Evolutionary conservation across 2,113 vertebrate species (phyloP).

Genomic region (Capricornis sumatraensis): DNA sequence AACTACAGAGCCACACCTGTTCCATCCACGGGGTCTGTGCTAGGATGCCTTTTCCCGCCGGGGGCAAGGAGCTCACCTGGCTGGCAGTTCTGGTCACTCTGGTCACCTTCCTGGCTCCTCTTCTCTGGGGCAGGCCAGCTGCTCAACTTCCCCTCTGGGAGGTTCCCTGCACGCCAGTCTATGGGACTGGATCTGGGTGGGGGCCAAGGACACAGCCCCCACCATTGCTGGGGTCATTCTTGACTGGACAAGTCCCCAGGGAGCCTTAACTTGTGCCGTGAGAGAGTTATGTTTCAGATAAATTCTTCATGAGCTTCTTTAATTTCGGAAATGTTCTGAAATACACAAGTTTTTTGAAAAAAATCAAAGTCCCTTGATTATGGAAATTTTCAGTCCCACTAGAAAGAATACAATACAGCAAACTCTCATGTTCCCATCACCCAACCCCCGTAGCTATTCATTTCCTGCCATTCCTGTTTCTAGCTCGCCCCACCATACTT

Average conservation of each 20-base stretch:
- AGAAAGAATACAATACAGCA: neutral
- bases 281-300: neutral
- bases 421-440: neutral
- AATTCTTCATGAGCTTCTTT: neutral
- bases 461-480: neutral
- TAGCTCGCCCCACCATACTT: neutral
- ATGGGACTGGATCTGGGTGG: neutral
- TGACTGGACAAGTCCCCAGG: neutral
- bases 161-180: neutral
- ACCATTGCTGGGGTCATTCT: neutral
- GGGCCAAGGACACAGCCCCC: neutral
- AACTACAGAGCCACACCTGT: fast-evolving
- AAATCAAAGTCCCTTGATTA: neutral
- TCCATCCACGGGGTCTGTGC: neutral
- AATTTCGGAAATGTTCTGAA: neutral
- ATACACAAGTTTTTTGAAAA: neutral
- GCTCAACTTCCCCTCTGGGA: neutral
- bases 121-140: neutral
- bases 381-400: neutral
- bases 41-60: neutral
- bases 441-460: neutral
- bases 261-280: neutral
- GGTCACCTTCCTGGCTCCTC: neutral
- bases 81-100: neutral
- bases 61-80: neutral